Percentiles rank a stretch among this genome's conserved stretches.
phyloP scores from a whole-genome alignment of 1,140 invertebrate species.

The Eumeta japonica region DNA sequence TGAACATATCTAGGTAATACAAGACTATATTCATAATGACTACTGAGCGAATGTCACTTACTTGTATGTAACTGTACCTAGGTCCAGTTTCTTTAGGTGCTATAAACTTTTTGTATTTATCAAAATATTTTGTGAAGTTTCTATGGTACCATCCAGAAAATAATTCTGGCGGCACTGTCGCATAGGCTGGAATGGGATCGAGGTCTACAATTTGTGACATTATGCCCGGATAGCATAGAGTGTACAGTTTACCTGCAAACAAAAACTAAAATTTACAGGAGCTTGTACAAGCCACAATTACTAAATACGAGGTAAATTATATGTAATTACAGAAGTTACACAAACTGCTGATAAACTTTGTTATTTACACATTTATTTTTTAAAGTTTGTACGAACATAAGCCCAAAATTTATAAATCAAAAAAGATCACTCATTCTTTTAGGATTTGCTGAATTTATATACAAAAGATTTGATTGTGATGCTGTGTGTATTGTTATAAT shows the following conservation, averaged over 20 bases:
- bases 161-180: slow-evolving; percentile 8
- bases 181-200: slow-evolving; percentile 15
- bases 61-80: slow-evolving; percentile 18
- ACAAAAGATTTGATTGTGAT: no score
- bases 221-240: slow-evolving; percentile 21
- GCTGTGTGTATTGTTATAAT: no score
- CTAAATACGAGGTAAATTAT: no score
- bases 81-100: slow-evolving; percentile 14
- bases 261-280: slow-evolving; percentile 1
- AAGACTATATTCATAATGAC: background rate
- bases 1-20: no score
- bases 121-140: slow-evolving; percentile 17
- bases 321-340: no score
- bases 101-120: slow-evolving; percentile 26
- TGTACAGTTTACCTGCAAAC: slow-evolving; percentile 26
- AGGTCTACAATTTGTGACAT: slow-evolving; percentile 22
- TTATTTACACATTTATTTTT: no score
- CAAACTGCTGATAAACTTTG: no score
- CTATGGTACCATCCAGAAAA: slow-evolving; percentile 29
- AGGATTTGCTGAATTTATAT: no score
- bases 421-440: no score
- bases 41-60: slow-evolving; percentile 10
- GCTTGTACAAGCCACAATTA: no score
- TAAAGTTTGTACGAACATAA: no score
- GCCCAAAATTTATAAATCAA: no score